These are phyloP conservation scores for Elaphurus davidianus DNA, from an alignment of 2,113 vertebrate genomes.

Conservation along the genomic window DNA sequence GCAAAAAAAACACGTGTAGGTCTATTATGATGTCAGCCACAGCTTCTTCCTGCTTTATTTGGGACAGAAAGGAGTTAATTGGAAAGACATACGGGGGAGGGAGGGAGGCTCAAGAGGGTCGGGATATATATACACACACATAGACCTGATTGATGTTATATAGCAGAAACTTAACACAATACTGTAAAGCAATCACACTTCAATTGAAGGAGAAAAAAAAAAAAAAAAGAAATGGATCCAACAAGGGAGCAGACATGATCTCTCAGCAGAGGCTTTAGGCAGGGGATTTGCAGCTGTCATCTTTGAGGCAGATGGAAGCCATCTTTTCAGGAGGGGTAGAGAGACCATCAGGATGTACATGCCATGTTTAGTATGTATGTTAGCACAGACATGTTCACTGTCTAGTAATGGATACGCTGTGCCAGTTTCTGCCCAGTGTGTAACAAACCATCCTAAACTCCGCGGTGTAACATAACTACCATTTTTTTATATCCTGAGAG, in stretches of 20 bases:
- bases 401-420: neutral
- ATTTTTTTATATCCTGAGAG: neutral
- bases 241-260: neutral
- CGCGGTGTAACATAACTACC: neutral
- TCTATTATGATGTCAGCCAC: neutral
- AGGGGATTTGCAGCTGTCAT: no score
- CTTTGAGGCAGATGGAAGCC: neutral
- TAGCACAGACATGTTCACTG: fast-evolving
- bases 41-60: neutral
- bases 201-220: neutral
- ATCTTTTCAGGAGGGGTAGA: neutral
- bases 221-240: neutral
- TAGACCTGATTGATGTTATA: neutral
- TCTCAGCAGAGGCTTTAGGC: neutral
- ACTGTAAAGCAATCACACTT: neutral
- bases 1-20: neutral
- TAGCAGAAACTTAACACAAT: neutral
- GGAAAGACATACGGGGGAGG: neutral
- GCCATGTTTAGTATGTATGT: neutral
- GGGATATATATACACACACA: neutral
- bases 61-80: neutral
- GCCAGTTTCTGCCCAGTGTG: neutral
- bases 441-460: neutral
- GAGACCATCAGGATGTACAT: fast-evolving
- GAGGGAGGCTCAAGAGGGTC: neutral